These are phyloP conservation scores for Otis tarda DNA, from an alignment of 2,113 vertebrate genomes.

Conservation along the genomic window DNA sequence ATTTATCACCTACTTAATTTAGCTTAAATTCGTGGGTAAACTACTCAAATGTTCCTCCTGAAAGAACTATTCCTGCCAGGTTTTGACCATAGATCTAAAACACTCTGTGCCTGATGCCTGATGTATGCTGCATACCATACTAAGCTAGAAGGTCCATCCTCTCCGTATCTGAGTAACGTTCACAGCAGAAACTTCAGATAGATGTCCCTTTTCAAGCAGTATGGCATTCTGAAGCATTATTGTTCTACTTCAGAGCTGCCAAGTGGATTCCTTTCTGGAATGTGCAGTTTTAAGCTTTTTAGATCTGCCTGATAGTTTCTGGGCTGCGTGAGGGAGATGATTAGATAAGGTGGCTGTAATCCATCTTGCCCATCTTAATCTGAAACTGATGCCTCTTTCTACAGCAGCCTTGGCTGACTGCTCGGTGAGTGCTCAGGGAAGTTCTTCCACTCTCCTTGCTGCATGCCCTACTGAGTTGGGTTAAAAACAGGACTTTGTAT, in stretches of 20 bases:
- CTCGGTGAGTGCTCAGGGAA: not conserved
- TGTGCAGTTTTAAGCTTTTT: not conserved
- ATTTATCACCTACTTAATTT: not conserved
- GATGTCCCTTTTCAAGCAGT: not conserved
- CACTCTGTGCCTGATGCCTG: accelerated
- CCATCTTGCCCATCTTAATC: not conserved
- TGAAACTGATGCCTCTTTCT: not conserved
- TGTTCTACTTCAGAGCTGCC: not conserved
- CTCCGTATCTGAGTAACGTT: not conserved
- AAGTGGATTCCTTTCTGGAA: not conserved
- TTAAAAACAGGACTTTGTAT: not conserved
- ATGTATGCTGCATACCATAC: not conserved
- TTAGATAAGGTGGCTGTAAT: not conserved
- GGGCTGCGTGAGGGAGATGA: not conserved
- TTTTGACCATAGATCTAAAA: not conserved
- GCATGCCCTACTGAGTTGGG: not conserved
- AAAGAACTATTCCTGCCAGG: not conserved
- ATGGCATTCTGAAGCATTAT: not conserved
- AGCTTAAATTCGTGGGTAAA: not conserved
- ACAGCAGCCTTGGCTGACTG: not conserved
- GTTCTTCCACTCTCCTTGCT: not conserved
- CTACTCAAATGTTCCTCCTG: not conserved
- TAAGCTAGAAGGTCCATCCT: not conserved
- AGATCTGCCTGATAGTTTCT: not conserved
- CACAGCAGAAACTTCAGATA: not conserved